Conservation (phyloP, 2,797 vertebrate genomes). For the Carcharodon carcharias region DNA sequence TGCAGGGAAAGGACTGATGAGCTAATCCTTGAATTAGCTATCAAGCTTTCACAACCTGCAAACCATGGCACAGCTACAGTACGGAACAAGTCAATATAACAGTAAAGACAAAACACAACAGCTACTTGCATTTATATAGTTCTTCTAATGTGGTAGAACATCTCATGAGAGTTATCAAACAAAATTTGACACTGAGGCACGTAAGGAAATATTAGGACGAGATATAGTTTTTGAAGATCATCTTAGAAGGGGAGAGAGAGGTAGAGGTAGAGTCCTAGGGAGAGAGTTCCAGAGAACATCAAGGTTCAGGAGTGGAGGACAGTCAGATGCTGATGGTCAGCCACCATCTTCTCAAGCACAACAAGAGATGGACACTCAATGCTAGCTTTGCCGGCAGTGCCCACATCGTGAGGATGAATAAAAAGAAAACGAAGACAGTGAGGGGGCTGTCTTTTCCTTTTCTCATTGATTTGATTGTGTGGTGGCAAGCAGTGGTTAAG, state of each 20-base stretch:
- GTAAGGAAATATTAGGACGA: neutral
- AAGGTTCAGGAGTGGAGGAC: neutral
- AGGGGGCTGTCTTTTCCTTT: too few relatives aligned
- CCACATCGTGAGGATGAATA: neutral
- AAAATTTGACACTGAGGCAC: neutral
- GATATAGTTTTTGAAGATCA: neutral
- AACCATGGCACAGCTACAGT: neutral
- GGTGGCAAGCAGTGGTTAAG: too few relatives aligned
- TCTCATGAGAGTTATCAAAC: neutral
- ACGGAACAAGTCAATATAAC: neutral
- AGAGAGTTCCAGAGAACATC: neutral
- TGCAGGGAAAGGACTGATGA: neutral
- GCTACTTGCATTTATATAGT: too few relatives aligned
- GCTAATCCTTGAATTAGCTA: neutral
- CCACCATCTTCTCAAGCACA: neutral
- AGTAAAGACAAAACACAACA: neutral
- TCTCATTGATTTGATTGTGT: neutral
- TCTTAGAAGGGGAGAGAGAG: neutral
- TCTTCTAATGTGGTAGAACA: neutral
- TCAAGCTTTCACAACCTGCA: neutral
- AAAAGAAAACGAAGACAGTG: too few relatives aligned
- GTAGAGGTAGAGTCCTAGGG: neutral
- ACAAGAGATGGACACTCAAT: neutral
- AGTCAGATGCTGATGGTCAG: neutral
- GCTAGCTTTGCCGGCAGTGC: neutral